Conservation (phyloP, 2,113 vertebrate genomes). For the Lampris incognitus region DNA sequence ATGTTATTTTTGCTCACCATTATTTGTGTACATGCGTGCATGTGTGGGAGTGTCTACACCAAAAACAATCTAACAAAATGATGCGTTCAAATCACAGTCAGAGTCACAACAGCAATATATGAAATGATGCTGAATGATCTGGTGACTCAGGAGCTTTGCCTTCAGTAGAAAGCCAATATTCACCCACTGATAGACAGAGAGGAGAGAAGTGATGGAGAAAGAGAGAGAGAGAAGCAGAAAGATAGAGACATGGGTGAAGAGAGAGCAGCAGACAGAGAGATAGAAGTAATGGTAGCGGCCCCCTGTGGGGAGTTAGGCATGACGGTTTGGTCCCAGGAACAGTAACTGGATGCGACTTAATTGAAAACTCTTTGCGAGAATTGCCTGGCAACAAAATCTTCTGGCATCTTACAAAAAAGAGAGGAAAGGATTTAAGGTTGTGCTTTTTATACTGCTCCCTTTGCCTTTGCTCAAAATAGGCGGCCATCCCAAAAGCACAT, state of each 20-base stretch:
- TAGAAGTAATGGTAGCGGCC: neutral
- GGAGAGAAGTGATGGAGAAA: neutral
- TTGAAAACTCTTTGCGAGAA: constrained; percentile 60
- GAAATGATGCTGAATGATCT: constrained; percentile 11
- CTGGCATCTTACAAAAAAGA: constrained; percentile 24
- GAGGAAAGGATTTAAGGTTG: constrained; percentile 56
- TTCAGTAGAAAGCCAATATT: neutral
- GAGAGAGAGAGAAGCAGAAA: neutral
- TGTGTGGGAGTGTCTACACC: neutral
- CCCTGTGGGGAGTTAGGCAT: constrained; percentile 1
- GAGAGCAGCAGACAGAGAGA: neutral
- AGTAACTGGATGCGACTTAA: constrained; percentile 54
- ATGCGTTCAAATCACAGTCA: constrained; percentile 12
- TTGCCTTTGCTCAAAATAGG: constrained; percentile 44
- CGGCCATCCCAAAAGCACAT: constrained; percentile 32
- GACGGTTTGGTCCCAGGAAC: constrained; percentile 11
- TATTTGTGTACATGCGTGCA: constrained; percentile 18
- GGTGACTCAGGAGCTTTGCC: neutral
- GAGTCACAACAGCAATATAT: neutral
- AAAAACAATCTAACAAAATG: constrained; percentile 29
- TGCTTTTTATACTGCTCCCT: constrained; percentile 56
- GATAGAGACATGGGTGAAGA: neutral
- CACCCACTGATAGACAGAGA: constrained; percentile 1
- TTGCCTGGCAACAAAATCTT: constrained; percentile 68
- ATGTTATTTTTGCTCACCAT: constrained; percentile 45